A percentile compares a stretch with the other conserved stretches of the same genome.
Evolutionary conservation across 2,888 invertebrate genomes (phyloP).

Genomic region (Calameuta filiformis): DNA sequence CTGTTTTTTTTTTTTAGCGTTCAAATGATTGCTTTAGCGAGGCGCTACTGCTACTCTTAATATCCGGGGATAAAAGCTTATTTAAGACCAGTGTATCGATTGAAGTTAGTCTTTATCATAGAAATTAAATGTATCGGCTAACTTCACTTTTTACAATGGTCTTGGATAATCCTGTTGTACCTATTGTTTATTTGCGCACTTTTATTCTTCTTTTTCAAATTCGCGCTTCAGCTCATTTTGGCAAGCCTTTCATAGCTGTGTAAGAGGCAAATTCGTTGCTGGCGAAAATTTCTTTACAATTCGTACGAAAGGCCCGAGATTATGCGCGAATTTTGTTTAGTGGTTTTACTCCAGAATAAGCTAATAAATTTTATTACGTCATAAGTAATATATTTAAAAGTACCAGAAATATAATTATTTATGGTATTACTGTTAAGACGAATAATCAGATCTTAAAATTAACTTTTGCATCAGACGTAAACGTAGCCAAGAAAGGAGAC

Average conservation of each 20-base stretch:
- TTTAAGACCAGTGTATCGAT: neutral
- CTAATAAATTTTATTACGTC: neutral
- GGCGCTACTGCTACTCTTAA: no score
- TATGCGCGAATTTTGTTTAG: neutral
- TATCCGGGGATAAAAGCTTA: neutral
- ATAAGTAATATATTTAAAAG: neutral
- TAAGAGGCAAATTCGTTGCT: slow-evolving; percentile 50
- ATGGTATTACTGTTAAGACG: neutral
- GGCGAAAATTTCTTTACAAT: slow-evolving; percentile 48
- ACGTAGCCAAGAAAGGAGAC: neutral
- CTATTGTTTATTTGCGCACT: neutral
- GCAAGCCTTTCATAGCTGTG: slow-evolving; percentile 31
- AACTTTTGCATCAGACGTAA: neutral
- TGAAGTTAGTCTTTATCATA: neutral
- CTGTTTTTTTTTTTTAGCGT: no score
- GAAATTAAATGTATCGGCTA: neutral
- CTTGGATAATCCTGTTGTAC: neutral
- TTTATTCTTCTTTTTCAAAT: slow-evolving; percentile 9
- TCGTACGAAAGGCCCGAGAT: slow-evolving; percentile 20
- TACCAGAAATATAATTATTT: neutral
- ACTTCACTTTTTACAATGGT: neutral
- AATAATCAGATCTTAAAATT: neutral
- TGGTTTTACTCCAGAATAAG: neutral
- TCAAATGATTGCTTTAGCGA: no score
- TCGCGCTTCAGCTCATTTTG: slow-evolving; percentile 43